Evolutionary conservation across 2,113 vertebrate species (phyloP), one percentile per base, ranked within the genome.

Genomic region (Brienomyrus longianalis): DNA sequence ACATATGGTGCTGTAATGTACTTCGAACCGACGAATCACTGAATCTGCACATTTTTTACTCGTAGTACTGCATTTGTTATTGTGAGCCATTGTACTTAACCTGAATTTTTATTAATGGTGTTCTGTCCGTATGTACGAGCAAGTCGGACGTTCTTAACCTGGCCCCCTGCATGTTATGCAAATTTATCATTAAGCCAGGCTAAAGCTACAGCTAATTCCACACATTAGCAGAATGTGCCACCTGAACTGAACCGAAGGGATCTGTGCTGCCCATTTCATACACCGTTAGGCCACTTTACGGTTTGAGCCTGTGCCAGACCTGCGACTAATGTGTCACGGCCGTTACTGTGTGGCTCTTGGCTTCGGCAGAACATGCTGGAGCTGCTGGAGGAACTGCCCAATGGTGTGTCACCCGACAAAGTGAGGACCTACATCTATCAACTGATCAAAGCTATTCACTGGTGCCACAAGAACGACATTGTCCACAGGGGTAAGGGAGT

Each of bases 391-490:
- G 98, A 99, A 96, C 96, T 99, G 94, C 98, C 98, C 87, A 99
- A 99, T 90, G 98, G 98, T 90, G 98, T 98, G 91, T 95, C 97
- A 88, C 96, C 96, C 35, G 98, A 99, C 86, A 99, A 99, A 96
- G 98, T 98, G 15, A 97, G 98, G 94, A 99, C 97, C 92, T 99
- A 99, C 92, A 99, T 99, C 93, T 98, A 97, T 95, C 98, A 99
- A 92, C 93, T 99, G 92, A 99, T 98, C 94, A 97, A 98, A 96
- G 98, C 98, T 91, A 99, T 99, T 94, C 97, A 99, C 93, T 99
- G 98, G 98, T 99, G 98, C 96, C 98, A 99, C 94, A 99, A 98
- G 94, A 99, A 99, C 90, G 97, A 99, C 94, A 99, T 99, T 88
- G 98, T 99, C 88, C 98, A 99, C 92, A 94, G 98, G 94, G 98